A percentile compares a stretch with the other conserved stretches of the same genome.
phyloP scores from a whole-genome alignment of 2,113 vertebrate genomes.

The Axis porcinus region DNA sequence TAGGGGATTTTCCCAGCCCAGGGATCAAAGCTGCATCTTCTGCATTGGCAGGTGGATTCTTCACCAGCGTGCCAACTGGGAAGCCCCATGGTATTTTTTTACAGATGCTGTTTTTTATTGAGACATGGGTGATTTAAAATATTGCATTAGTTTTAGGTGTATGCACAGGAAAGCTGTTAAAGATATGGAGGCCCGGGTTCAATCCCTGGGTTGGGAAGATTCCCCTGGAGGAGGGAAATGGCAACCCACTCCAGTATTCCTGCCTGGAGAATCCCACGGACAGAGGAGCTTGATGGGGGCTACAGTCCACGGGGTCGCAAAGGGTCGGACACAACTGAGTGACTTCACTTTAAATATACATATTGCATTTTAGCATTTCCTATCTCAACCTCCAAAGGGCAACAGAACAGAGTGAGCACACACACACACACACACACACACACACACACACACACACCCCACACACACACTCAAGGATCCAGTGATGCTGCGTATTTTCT shows the following conservation, averaged over 20 bases:
- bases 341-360: background rate
- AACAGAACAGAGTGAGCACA: fast-evolving
- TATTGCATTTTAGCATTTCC: fast-evolving
- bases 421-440: fast-evolving
- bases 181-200: background rate
- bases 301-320: background rate
- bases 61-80: background rate
- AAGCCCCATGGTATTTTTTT: background rate
- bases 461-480: background rate
- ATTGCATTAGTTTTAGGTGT: background rate
- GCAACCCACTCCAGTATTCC: fast-evolving
- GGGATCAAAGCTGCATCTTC: background rate
- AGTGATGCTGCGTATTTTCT: background rate
- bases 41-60: background rate
- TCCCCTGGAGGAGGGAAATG: background rate
- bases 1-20: background rate
- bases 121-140: background rate
- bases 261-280: background rate
- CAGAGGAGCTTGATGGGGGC: background rate
- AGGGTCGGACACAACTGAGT: background rate
- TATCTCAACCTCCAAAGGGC: background rate
- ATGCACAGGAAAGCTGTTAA: background rate
- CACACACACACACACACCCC: too few relatives aligned
- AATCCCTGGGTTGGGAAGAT: background rate
- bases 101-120: background rate